A percentile compares a stretch with the other conserved stretches of the same genome.
phyloP scores from a whole-genome alignment of 2,113 vertebrate genomes.

The Aptenodytes patagonicus region DNA sequence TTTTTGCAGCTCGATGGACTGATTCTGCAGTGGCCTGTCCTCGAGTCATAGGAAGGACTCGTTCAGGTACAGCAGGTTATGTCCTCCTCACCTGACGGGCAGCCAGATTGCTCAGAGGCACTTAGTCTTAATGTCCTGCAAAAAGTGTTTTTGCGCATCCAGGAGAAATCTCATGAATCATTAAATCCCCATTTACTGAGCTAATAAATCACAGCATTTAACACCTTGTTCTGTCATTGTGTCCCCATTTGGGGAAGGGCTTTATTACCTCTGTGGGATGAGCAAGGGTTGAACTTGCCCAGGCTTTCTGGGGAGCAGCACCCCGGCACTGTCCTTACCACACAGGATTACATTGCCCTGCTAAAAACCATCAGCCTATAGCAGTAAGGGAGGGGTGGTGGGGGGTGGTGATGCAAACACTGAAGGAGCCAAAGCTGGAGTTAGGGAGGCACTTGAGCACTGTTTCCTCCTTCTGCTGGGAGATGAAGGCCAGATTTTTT shows the following conservation, averaged over 20 bases:
- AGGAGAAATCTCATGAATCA: background rate
- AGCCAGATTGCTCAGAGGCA: background rate
- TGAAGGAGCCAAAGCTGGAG: background rate
- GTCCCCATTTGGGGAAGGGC: background rate
- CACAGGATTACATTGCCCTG: accelerated
- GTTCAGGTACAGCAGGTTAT: accelerated
- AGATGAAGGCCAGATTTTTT: background rate
- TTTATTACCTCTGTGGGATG: accelerated
- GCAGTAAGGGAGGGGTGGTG: accelerated
- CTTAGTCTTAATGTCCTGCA: background rate
- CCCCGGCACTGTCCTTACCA: accelerated
- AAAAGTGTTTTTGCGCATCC: background rate
- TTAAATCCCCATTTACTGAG: background rate
- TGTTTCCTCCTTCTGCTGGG: background rate
- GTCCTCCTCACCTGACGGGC: background rate
- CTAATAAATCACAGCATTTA: background rate
- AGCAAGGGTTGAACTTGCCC: background rate
- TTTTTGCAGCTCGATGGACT: background rate
- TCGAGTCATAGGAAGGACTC: accelerated
- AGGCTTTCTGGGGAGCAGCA: accelerated
- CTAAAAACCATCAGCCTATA: background rate
- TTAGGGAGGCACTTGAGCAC: background rate
- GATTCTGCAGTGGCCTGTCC: background rate
- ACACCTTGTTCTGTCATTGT: background rate
- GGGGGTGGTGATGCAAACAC: background rate